Base-by-base conservation (phyloP, 35 echinoderm and acorn worm genomes). In the Holothuria glaberrima region DNA sequence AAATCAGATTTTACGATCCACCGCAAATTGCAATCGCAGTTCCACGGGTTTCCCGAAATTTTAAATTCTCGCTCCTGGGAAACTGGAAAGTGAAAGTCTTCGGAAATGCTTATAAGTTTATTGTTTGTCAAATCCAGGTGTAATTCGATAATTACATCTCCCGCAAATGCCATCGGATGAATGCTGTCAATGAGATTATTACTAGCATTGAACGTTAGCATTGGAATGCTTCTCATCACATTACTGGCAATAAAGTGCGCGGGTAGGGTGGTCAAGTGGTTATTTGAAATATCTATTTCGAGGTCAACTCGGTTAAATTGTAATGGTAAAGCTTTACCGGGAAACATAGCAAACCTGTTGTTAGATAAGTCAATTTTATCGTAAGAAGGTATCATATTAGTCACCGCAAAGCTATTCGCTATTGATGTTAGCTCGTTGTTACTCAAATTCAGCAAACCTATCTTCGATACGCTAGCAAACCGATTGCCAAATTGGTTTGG, bases 21-120 rank as follows among this genome's bases (percentile, higher is more conserved):
- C 27, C 80, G 52, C 12, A 84, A 61, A 30, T 59, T 84, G 21
- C 80, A 84, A 63, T 84, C 80, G 30, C 80, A 84, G 57, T 84
- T 84, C 80, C 80, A 84, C 30, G 80, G 80, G 31, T 84, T 84
- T 32, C 56, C 80, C 14, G 80, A 60, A 41, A 82, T 57, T 20
- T 82, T 30, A 30, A 82, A 58, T 22, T 32, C 79, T 26, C 57
- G 46, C n/a, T 58, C 57, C 50, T 12, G 25, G 9, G 79, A 82
- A 30, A 58, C 22, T 32, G 79, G 79, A 20, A 82, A 82, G 18
- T 82, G 25, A 32, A 82, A 82, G n/a, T 58, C 48, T 22, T 32
- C 27, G 10, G 79, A 60, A 60, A 82, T 56, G 19, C 32, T 82
- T 28, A 44, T 82, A 19, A 82, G 50, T 30, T 33, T 26, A 32